phyloP scores from a whole-genome alignment of 2,113 vertebrate genomes.

The Brachirus orientalis region DNA sequence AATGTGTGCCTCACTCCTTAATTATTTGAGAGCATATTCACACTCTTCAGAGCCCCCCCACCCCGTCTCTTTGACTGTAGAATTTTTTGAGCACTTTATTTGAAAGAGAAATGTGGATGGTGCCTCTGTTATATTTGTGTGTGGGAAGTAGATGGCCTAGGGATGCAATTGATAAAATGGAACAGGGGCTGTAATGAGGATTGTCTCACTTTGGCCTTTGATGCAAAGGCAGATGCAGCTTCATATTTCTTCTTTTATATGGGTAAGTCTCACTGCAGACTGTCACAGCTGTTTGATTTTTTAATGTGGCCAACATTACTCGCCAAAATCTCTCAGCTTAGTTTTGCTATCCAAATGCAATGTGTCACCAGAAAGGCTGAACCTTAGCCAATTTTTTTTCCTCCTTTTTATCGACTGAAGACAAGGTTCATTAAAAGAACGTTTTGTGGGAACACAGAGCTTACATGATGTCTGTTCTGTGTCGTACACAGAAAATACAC shows the following conservation, averaged over 20 bases:
- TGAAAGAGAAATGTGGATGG: conserved; percentile 53
- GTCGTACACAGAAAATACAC: too few relatives aligned
- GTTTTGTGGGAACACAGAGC: neutral
- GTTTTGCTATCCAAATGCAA: conserved; percentile 47
- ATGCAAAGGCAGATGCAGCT: conserved; percentile 57
- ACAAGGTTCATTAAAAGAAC: too few relatives aligned
- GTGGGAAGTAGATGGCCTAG: conserved; percentile 62
- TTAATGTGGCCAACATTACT: conserved; percentile 53
- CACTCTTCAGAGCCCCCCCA: conserved; percentile 41
- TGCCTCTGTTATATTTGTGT: conserved; percentile 59
- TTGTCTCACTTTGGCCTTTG: conserved; percentile 53
- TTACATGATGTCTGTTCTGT: too few relatives aligned
- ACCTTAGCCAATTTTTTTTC: conserved; percentile 16
- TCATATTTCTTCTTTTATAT: conserved; percentile 22
- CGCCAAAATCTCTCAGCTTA: conserved; percentile 35
- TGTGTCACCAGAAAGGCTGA: conserved; percentile 21
- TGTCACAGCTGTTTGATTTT: conserved; percentile 60
- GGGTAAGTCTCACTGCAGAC: conserved; percentile 41
- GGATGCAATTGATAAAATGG: conserved; percentile 63
- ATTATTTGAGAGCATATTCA: conserved; percentile 73
- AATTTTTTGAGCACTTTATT: conserved; percentile 67
- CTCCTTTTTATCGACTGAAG: too few relatives aligned
- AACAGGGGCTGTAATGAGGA: conserved; percentile 70
- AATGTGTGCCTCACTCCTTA: conserved; percentile 66
- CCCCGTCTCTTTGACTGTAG: conserved; percentile 37